Conservation (phyloP, 2,888 invertebrate species). For the Caenorhabditis sp. region DNA sequence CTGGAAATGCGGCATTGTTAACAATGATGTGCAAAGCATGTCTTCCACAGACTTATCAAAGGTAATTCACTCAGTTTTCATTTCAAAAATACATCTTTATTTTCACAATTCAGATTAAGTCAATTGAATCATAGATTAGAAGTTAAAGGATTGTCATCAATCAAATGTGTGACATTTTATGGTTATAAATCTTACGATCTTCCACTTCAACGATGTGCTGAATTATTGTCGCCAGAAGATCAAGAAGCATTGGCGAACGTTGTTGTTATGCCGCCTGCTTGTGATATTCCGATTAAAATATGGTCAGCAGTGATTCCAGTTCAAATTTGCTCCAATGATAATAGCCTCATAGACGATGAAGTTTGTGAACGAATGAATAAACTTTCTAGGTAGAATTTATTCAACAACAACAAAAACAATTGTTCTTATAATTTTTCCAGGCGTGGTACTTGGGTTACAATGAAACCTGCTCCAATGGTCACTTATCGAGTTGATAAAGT, state of each 20-base stretch:
- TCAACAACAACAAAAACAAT: neutral
- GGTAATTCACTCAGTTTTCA: conserved; percentile 7
- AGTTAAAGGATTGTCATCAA: conserved; percentile 16
- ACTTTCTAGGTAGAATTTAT: conserved; percentile 14
- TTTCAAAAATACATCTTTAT: too few species aligned
- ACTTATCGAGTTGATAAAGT: conserved; percentile 21
- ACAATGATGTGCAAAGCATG: conserved; percentile 33
- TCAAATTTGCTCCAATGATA: conserved; percentile 26
- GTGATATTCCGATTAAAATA: conserved; percentile 31
- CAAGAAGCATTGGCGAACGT: conserved; percentile 27
- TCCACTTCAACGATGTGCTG: conserved; percentile 35
- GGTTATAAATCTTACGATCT: conserved; percentile 18
- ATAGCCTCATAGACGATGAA: conserved; percentile 30
- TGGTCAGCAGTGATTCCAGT: conserved; percentile 42
- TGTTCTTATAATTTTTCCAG: conserved; percentile 4
- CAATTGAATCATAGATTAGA: conserved; percentile 20
- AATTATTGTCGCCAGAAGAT: conserved; percentile 26
- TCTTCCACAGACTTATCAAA: conserved; percentile 26
- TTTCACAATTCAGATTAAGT: conserved; percentile 20
- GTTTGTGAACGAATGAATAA: conserved; percentile 25
- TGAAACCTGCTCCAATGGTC: conserved; percentile 11
- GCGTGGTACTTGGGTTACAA: conserved; percentile 19
- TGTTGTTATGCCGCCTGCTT: conserved; percentile 37
- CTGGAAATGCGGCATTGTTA: conserved; percentile 41
- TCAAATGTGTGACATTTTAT: conserved; percentile 37